Evolutionary conservation across 2,797 vertebrate genomes (phyloP).

Genomic region (Percopsis omiscomaycus): DNA sequence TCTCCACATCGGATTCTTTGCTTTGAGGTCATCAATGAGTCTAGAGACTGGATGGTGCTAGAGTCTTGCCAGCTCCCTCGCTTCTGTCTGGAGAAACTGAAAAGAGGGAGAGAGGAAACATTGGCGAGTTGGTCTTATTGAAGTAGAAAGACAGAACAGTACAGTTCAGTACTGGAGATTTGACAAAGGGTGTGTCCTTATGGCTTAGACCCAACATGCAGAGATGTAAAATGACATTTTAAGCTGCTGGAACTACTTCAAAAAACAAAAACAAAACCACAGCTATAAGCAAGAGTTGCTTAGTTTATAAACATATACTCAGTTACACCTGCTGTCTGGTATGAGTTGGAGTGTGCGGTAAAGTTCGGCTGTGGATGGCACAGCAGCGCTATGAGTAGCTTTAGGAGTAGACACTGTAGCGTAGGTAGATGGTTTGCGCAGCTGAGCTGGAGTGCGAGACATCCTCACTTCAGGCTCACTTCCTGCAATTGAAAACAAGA

Average conservation of each 20-base stretch:
- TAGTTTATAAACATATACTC: background rate
- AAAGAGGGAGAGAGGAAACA: slow-evolving; percentile 4
- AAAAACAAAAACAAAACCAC: background rate
- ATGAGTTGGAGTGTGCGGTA: slow-evolving; percentile 73
- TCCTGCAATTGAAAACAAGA: slow-evolving; percentile 51
- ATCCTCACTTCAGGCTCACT: slow-evolving; percentile 73
- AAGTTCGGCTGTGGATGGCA: slow-evolving; percentile 76
- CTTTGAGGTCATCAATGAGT: slow-evolving; percentile 50
- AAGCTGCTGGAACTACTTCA: background rate
- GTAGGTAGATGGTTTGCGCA: slow-evolving; percentile 53
- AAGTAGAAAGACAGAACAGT: background rate
- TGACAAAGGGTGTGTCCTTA: no score
- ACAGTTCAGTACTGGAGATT: no score
- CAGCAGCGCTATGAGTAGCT: slow-evolving; percentile 34
- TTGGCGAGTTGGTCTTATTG: background rate
- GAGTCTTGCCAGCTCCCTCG: slow-evolving; percentile 63
- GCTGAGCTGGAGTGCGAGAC: slow-evolving; percentile 54
- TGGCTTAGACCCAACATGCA: no score
- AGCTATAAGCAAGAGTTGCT: no score
- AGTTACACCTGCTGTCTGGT: slow-evolving; percentile 71
- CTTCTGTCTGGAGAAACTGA: slow-evolving; percentile 64
- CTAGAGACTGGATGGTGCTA: slow-evolving; percentile 42
- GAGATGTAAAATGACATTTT: no score
- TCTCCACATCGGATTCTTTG: slow-evolving; percentile 45
- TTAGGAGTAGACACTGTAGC: slow-evolving; percentile 69